Evolutionary conservation across 1,140 invertebrate species (phyloP), one percentile per base, ranked within the genome.

Genomic region (Dryas iulia): DNA sequence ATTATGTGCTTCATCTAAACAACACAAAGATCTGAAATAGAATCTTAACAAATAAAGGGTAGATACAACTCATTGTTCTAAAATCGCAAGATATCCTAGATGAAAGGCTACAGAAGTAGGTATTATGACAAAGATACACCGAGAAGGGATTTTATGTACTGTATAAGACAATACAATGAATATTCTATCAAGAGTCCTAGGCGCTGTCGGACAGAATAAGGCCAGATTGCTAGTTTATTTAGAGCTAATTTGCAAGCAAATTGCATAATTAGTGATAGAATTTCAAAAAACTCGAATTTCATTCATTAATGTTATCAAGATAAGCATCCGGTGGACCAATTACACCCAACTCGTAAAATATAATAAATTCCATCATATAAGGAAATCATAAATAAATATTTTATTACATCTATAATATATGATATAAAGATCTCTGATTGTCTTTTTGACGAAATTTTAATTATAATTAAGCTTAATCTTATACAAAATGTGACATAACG

Each of bases 221-320:
- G 10, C 4, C 30, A 3, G 30, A 10, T 31, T 10, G 8, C 18
- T 18, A 21, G 39, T 21, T 18, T 18, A 47, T 18, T 47, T 21
- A 47, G 8, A 8, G 18, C 5, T 47, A 14, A 21, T 47, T 18
- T 47, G n/a, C 39, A 10, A 47, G 5, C 18, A 47, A 47, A 47
- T 47, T 47, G 18, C 8, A 21, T 10, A 47, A 47, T 47, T 3
- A 47, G 39, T 47, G 18, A 18, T 47, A 47, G 7, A 21, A 47
- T 47, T 47, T 47, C 39, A 47, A 47, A 47, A 47, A 47, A 47
- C 14, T 18, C 18, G 7, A 21, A 21, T 47, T 0, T 47, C 2
- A 47, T 47, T 47, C 39, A 47, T 47, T 47, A 47, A 47, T 47
- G 21, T 47, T 47, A 47, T 21, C 39, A n/a, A 47, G 10, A 47